Conservation (phyloP, 2,113 vertebrate genomes). For the Mesoclemmys tuberculata region DNA sequence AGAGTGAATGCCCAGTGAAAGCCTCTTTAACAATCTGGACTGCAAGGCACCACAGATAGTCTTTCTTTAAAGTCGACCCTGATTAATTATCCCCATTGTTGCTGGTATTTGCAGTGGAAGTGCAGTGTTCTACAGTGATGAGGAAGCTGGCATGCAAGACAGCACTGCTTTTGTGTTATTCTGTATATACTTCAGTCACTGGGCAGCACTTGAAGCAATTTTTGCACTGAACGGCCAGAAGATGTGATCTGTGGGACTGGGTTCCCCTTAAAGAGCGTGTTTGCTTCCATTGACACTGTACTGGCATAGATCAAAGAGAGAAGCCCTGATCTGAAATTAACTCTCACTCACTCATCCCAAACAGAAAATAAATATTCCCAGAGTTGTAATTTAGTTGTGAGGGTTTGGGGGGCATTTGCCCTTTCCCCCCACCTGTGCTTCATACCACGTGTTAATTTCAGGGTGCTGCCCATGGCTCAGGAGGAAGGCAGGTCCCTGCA, state of each 20-base stretch:
- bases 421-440: background rate
- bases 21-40: background rate
- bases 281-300: background rate
- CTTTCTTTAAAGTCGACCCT: background rate
- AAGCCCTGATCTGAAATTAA: background rate
- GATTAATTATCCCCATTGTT: background rate
- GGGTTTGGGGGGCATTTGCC: background rate
- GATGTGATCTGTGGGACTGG: background rate
- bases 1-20: background rate
- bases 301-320: background rate
- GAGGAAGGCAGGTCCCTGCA: background rate
- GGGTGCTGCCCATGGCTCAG: background rate
- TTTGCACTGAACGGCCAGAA: background rate
- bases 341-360: background rate
- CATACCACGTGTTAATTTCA: background rate
- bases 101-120: background rate
- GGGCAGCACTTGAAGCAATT: background rate
- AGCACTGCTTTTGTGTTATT: background rate
- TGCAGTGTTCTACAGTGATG: background rate
- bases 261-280: background rate
- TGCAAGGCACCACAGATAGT: background rate
- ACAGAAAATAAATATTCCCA: background rate
- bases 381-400: background rate
- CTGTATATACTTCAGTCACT: background rate
- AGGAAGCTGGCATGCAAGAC: background rate